Evolutionary conservation across 2,888 invertebrate genomes (phyloP), one percentile per base, ranked within the genome.

Genomic region (Caradrina clavipalpis): DNA sequence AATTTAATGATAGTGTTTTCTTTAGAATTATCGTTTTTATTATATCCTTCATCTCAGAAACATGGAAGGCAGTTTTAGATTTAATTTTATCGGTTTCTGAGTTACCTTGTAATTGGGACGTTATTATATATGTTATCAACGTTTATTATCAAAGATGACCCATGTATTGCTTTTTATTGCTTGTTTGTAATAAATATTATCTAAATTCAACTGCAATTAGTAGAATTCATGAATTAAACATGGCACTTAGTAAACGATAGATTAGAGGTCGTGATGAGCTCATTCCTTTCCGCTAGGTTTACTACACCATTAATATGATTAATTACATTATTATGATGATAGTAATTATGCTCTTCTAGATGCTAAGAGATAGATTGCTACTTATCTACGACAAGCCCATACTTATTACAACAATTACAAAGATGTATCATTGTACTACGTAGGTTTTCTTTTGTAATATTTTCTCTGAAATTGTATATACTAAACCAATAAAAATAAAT

Each of bases 1-100:
- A 78, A 85, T 81, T 82, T 82, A 80, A 82, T 84, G 75, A 72
- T 55, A 66, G 75, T 78, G 57, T 73, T 70, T 57, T 72, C 61
- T 50, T 69, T 60, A 58, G 49, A 64, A 62, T 68, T 81, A 72
- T 72, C 67, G 58, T 56, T 78, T 81, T 83, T 81, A 83, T 83
- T 81, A 76, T 55, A 55, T 69, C 51, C 60, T 76, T 17, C 56
- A n/a, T 39, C 62, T 63, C 56, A 67, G 61, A 55, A 65, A 62
- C 19, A 55, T 5, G 11, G 21, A 19, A 54, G 45, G 45, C 42
- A 22, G 56, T 59, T 45, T 60, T 21, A 19, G 15, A 50, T 58
- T 66, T 56, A 59, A 62, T 70, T 70, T 69, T 50, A 57, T 50
- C 19, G 22, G 19, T 63, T 51, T 49, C 5, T 51, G 22, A 19